phyloP scores from a whole-genome alignment of 1,140 invertebrate species.

The Ips nitidus region DNA sequence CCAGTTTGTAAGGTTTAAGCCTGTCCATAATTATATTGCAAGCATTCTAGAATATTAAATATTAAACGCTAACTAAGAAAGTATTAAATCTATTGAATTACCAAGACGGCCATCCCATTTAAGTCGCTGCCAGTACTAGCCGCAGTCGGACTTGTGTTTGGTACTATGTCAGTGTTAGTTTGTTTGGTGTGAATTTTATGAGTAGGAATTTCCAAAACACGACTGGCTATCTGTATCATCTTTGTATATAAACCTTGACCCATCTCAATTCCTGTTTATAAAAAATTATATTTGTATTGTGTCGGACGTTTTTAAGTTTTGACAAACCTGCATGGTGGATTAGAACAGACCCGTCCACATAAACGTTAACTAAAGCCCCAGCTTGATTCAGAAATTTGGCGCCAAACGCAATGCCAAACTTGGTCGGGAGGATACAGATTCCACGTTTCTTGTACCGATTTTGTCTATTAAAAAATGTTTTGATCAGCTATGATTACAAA shows the following conservation, averaged over 20 bases:
- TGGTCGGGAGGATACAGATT: conserved; percentile 83
- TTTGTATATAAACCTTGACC: conserved; percentile 95
- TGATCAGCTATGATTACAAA: neutral
- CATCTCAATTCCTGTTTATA: conserved; percentile 73
- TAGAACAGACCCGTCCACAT: conserved; percentile 89
- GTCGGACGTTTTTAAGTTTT: neutral
- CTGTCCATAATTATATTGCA: conserved; percentile 77
- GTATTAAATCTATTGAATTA: conserved; percentile 43
- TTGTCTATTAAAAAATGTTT: conserved; percentile 55
- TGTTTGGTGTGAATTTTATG: conserved; percentile 85
- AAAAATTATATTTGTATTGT: conserved; percentile 5
- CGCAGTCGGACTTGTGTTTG: conserved; percentile 91
- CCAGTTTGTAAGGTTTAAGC: conserved; percentile 74
- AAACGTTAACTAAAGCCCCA: conserved; percentile 86
- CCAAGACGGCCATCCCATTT: conserved; percentile 92
- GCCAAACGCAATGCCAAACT: conserved; percentile 87
- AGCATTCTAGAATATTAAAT: conserved; percentile 63
- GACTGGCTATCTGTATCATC: conserved; percentile 86
- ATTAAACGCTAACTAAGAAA: too few relatives aligned
- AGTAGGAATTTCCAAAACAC: conserved; percentile 70
- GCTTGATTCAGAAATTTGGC: conserved; percentile 82
- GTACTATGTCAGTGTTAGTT: conserved; percentile 90
- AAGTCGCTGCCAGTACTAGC: conserved; percentile 90
- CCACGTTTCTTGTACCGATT: conserved; percentile 89
- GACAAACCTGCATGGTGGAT: conserved; percentile 78